Percentiles rank a stretch among this genome's conserved stretches.
Evolutionary conservation across 2,113 vertebrate genomes (phyloP).

Genomic region (Vidua macroura): DNA sequence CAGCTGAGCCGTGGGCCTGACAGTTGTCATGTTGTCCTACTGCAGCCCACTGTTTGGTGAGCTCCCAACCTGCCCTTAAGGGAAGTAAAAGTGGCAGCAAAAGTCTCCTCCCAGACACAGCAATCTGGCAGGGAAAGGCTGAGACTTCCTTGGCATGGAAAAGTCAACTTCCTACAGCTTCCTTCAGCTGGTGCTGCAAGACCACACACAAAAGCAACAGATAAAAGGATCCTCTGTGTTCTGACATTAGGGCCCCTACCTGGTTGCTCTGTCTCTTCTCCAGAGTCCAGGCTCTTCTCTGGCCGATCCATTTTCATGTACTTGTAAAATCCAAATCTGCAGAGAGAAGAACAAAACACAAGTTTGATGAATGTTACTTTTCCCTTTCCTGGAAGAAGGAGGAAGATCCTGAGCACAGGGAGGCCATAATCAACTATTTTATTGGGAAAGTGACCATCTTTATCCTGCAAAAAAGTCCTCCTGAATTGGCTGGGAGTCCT

Average conservation of each 20-base stretch:
- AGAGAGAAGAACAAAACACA: neutral
- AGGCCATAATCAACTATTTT: neutral
- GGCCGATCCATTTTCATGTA: conserved; percentile 77
- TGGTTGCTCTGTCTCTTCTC: conserved; percentile 48
- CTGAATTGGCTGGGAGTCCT: accelerated
- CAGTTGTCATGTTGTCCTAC: accelerated
- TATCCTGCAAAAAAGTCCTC: neutral
- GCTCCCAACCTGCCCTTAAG: neutral
- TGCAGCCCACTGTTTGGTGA: neutral
- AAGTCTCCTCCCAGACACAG: neutral
- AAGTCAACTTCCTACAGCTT: neutral
- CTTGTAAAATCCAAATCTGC: conserved; percentile 76
- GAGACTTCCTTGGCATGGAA: neutral
- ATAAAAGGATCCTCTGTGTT: neutral
- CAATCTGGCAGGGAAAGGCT: neutral
- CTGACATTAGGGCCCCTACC: conserved; percentile 33
- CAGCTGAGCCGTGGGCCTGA: neutral
- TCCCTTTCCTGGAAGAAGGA: neutral
- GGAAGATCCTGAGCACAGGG: neutral
- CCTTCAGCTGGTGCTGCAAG: neutral
- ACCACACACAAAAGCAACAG: neutral
- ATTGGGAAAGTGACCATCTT: neutral
- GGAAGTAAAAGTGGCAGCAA: neutral
- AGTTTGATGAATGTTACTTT: neutral
- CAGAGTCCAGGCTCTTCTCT: conserved; percentile 38